Evolutionary conservation across 2,113 vertebrate species (phyloP).

Genomic region (Ploceus nigricollis): DNA sequence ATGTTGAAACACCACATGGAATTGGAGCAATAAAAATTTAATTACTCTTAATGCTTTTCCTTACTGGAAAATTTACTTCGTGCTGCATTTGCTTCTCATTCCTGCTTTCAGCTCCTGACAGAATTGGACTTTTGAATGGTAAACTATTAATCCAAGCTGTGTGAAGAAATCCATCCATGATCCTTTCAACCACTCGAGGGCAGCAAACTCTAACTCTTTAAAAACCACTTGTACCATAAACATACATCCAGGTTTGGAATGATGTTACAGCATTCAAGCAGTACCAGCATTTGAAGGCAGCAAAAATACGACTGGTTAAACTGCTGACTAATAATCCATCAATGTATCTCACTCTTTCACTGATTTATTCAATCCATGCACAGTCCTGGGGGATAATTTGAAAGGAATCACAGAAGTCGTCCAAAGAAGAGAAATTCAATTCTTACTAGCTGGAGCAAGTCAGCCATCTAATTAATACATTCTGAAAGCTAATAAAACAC

Average conservation of each 20-base stretch:
- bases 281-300: background rate
- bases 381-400: background rate
- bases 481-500: background rate
- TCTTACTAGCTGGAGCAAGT: background rate
- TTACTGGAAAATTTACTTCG: background rate
- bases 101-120: background rate
- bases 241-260: background rate
- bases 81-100: background rate
- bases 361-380: background rate
- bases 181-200: conserved; percentile 34
- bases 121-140: background rate
- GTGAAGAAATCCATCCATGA: background rate
- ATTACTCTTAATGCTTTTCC: background rate
- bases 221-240: background rate
- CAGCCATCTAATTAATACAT: background rate
- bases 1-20: background rate
- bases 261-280: background rate
- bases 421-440: background rate
- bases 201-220: conserved; percentile 17
- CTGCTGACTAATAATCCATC: background rate
- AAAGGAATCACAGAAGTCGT: background rate
- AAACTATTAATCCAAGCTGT: background rate
- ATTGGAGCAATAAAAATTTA: background rate
- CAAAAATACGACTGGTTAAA: background rate
- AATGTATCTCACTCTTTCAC: background rate